Percentiles rank a stretch among this genome's conserved stretches.
phyloP scores from a whole-genome alignment of 2,797 vertebrate genomes.

The Lithobates sylvaticus region DNA sequence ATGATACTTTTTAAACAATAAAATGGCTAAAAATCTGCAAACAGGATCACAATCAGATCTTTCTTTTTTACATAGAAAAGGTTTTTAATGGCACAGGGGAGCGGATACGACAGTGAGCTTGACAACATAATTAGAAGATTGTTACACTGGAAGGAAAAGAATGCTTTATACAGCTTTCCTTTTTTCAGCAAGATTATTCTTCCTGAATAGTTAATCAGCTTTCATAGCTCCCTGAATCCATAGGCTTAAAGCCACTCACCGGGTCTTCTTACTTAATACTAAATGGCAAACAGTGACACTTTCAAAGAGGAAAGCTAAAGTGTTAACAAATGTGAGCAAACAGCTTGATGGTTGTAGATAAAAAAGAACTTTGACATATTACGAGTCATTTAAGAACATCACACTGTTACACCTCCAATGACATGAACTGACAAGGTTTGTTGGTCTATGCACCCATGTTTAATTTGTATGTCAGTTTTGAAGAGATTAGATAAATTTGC shows the following conservation, averaged over 20 bases:
- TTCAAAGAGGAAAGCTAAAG: slow-evolving; percentile 79
- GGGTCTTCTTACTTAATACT: slow-evolving; percentile 71
- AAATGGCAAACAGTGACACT: slow-evolving; percentile 79
- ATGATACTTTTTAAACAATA: slow-evolving; percentile 77
- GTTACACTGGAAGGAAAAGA: slow-evolving; percentile 77
- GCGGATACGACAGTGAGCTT: slow-evolving; percentile 76
- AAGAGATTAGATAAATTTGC: slow-evolving; percentile 67
- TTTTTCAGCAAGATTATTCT: slow-evolving; percentile 80
- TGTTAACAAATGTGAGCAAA: slow-evolving; percentile 81
- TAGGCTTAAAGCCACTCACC: slow-evolving; percentile 72
- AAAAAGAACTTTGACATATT: slow-evolving; percentile 76
- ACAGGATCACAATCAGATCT: slow-evolving; percentile 78
- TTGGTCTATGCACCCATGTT: slow-evolving; percentile 79
- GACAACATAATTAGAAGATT: slow-evolving; percentile 86
- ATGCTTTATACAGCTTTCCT: slow-evolving; percentile 76
- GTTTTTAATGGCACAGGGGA: slow-evolving; percentile 77
- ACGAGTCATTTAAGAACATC: slow-evolving; percentile 79
- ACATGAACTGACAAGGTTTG: slow-evolving; percentile 81
- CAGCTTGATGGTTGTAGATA: slow-evolving; percentile 74
- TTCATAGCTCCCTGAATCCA: slow-evolving; percentile 75
- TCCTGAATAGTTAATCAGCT: slow-evolving; percentile 83
- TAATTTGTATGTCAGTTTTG: slow-evolving; percentile 78
- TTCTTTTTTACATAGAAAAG: slow-evolving; percentile 78
- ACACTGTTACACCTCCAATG: slow-evolving; percentile 80
- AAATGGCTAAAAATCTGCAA: slow-evolving; percentile 68